Percentiles rank a stretch among this genome's conserved stretches.
phyloP scores from a whole-genome alignment of 1,140 invertebrate genomes.

The Lordiphosa collinella region DNA sequence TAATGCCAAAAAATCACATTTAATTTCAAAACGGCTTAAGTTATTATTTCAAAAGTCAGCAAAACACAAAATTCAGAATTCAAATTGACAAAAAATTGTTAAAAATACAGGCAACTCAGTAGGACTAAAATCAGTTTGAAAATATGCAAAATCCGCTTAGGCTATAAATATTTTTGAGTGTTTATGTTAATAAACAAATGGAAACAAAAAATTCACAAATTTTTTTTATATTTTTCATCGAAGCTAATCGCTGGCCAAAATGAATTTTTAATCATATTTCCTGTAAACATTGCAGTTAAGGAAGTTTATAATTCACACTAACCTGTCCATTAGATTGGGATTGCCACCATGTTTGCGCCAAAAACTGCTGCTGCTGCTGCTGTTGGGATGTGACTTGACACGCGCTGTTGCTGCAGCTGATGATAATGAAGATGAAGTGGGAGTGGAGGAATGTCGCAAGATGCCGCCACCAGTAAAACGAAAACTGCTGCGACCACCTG shows the following conservation, averaged over 20 bases:
- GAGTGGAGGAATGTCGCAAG: constrained; percentile 61
- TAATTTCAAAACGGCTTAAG: too few relatives aligned
- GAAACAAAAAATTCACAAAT: too few relatives aligned
- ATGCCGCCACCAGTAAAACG: constrained; percentile 57
- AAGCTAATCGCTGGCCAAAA: neutral
- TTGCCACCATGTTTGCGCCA: constrained; percentile 72
- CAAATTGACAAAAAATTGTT: too few relatives aligned
- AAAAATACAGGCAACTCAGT: too few relatives aligned
- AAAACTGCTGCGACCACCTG: constrained; percentile 46
- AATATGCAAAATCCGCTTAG: too few relatives aligned
- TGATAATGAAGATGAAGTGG: constrained; percentile 21
- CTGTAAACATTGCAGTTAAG: constrained; percentile 29
- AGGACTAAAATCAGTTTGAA: too few relatives aligned
- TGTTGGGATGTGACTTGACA: constrained; percentile 20
- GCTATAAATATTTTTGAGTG: too few relatives aligned
- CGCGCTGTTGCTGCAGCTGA: constrained; percentile 11
- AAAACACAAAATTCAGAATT: too few relatives aligned
- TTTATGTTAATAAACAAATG: too few relatives aligned
- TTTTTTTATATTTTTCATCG: neutral
- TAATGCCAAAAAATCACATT: too few relatives aligned
- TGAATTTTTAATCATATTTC: constrained; percentile 6
- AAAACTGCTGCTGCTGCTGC: constrained; percentile 34
- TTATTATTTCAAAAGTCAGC: too few relatives aligned
- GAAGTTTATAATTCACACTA: constrained; percentile 32
- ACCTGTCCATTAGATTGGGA: constrained; percentile 75